Evolutionary conservation across 2,797 vertebrate genomes (phyloP).

Genomic region (Eurystomus glaucurus): DNA sequence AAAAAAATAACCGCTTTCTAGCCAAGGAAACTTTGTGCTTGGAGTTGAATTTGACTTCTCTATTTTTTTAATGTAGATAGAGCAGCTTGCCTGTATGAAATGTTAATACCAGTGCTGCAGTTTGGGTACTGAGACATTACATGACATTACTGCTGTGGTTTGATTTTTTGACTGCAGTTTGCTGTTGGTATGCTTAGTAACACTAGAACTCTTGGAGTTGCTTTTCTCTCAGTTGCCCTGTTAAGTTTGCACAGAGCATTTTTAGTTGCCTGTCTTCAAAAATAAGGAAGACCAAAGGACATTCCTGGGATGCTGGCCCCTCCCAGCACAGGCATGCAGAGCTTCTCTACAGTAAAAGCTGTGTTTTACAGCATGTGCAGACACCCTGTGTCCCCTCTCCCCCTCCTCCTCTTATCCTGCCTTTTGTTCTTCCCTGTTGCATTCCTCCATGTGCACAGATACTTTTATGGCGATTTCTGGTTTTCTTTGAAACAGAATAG

Average conservation of each 20-base stretch:
- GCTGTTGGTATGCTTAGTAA: rapidly evolving
- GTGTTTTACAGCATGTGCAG: neutral
- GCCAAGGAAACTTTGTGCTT: neutral
- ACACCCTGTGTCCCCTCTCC: no score
- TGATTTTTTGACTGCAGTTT: neutral
- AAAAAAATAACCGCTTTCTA: neutral
- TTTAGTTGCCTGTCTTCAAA: neutral
- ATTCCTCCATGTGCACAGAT: neutral
- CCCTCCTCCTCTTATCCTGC: neutral
- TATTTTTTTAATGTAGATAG: neutral
- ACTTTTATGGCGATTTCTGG: neutral
- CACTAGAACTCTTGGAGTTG: neutral
- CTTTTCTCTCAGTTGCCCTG: neutral
- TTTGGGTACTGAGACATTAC: no score
- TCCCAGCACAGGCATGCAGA: neutral
- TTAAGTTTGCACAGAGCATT: neutral
- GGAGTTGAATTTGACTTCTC: neutral
- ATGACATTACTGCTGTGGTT: neutral
- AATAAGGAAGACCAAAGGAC: neutral
- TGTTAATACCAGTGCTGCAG: neutral
- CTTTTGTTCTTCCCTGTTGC: neutral
- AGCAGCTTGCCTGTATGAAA: neutral
- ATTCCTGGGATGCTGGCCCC: neutral
- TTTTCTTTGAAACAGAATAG: neutral
- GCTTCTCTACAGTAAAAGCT: neutral